Percentiles rank a stretch among this genome's conserved stretches.
These are phyloP conservation scores for Noctilio leporinus DNA, from an alignment of 2,113 vertebrate species.

Conservation along the genomic window DNA sequence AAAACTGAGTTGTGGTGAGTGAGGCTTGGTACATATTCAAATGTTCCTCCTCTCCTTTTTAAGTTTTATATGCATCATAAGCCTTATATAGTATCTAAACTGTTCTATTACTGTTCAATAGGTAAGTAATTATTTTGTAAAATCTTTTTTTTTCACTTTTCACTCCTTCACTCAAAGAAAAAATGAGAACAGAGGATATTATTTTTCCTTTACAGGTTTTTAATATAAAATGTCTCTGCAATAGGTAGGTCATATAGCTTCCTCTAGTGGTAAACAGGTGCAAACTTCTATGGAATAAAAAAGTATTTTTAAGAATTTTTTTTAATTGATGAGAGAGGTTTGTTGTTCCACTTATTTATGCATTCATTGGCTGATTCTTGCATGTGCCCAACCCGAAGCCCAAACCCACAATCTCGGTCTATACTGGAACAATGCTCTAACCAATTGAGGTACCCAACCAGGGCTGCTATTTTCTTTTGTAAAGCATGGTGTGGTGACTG, in stretches of 20 bases:
- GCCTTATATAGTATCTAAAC: background rate
- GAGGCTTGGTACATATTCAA: background rate
- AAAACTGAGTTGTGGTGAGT: background rate
- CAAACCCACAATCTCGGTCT: too few relatives aligned
- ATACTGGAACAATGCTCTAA: too few relatives aligned
- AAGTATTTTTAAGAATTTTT: background rate
- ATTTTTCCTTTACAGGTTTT: slow-evolving; percentile 10
- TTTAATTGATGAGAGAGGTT: too few relatives aligned
- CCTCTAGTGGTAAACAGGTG: slow-evolving; percentile 21
- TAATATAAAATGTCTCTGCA: background rate
- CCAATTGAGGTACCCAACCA: too few relatives aligned
- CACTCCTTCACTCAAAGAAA: background rate
- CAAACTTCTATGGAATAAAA: background rate
- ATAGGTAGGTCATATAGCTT: background rate
- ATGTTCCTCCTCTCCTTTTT: background rate
- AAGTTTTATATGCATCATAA: background rate
- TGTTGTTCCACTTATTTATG: too few relatives aligned
- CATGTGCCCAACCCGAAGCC: too few relatives aligned
- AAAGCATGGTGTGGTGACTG: background rate
- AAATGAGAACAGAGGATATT: background rate
- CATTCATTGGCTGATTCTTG: too few relatives aligned
- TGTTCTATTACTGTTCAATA: background rate
- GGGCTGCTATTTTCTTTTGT: background rate
- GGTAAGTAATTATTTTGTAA: background rate
- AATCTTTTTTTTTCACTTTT: background rate